These are phyloP conservation scores for Unio pictorum DNA, from an alignment of 2,888 invertebrate genomes.

Conservation along the genomic window DNA sequence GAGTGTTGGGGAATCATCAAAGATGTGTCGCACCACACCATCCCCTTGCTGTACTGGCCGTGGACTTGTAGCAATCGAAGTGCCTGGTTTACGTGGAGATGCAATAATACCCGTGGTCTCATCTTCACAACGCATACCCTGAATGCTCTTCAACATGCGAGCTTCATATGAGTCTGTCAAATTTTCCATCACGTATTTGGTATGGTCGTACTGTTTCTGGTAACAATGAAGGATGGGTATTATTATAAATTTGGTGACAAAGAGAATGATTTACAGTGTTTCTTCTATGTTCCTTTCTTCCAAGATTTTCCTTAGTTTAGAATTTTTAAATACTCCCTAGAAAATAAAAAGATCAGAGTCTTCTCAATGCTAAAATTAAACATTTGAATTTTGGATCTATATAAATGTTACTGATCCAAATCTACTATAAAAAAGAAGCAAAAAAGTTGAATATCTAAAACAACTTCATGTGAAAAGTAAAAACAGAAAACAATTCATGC, in stretches of 20 bases:
- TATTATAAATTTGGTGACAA: background rate
- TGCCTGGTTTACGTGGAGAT: slow-evolving; percentile 7
- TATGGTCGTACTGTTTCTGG: slow-evolving; percentile 60
- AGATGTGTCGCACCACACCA: slow-evolving; percentile 27
- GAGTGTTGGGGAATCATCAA: slow-evolving; percentile 57
- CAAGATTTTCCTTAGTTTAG: too few species aligned
- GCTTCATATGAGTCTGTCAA: slow-evolving; percentile 67
- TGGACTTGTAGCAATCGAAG: slow-evolving; percentile 3
- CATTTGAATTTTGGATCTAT: too few species aligned
- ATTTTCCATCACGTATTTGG: slow-evolving; percentile 58
- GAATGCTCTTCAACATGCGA: slow-evolving; percentile 64
- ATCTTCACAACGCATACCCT: slow-evolving; percentile 46
- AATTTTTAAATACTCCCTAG: too few species aligned
- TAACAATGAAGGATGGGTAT: slow-evolving; percentile 1
- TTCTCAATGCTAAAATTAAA: too few species aligned
- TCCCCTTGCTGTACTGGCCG: slow-evolving; percentile 7
- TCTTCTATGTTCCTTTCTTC: too few species aligned
- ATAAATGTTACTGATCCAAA: too few species aligned
- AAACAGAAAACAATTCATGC: too few species aligned
- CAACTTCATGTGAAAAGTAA: too few species aligned
- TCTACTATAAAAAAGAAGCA: too few species aligned
- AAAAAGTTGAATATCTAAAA: too few species aligned
- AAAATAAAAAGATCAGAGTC: too few species aligned
- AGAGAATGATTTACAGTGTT: background rate
- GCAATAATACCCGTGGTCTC: slow-evolving; percentile 38